Base-by-base conservation (phyloP, 2,888 invertebrate species). In the Helobdella robusta region DNA sequence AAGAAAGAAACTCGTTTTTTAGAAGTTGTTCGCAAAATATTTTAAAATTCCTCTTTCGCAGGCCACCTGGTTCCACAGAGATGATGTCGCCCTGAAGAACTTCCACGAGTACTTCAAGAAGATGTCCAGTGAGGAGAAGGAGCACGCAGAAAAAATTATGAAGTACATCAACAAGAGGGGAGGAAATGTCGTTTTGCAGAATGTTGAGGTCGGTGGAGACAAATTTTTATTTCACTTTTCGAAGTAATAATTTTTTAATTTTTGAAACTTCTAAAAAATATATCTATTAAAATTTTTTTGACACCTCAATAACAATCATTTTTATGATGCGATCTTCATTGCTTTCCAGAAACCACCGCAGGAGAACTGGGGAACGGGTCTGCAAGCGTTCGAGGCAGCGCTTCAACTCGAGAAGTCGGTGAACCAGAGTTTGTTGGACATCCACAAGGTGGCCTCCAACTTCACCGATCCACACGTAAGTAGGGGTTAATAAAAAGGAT, bases 331-430 rank as follows among this genome's bases (percentile, higher is more conserved):
- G 20, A 6, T n/a, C 20, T 11, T 25, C 20, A 50, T 25, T n/a
- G 8, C 20, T 52, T 59, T 69, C 18, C 69, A 75, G 74, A 78
- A 76, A 68, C 79, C 80, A 15, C 75, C 78, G 20, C 82, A 82
- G 70, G 83, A 84, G 73, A 84, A 86, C 72, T 89, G 88, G 87
- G 83, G 83, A 25, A 83, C 82, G 59, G 84, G 85, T 1, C 82
- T 86, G 72, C 85, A 86, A 52, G 89, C 89, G 0, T 85, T 91
- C 83, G 78, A 80, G 66, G 83, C 85, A 2, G 89, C 89, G 11
- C 80, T 91, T 61, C 81, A 84, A 48, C 81, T 91, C 73, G 91
- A 91, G 78, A 87, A 87, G 76, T 82, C 81, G 73, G 88, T 90
- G 46, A 90, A 91, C 78, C 84, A 87, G 81, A 63, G 84, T 69